Base-by-base conservation (phyloP, 2,113 vertebrate genomes). In the Anguilla rostrata region DNA sequence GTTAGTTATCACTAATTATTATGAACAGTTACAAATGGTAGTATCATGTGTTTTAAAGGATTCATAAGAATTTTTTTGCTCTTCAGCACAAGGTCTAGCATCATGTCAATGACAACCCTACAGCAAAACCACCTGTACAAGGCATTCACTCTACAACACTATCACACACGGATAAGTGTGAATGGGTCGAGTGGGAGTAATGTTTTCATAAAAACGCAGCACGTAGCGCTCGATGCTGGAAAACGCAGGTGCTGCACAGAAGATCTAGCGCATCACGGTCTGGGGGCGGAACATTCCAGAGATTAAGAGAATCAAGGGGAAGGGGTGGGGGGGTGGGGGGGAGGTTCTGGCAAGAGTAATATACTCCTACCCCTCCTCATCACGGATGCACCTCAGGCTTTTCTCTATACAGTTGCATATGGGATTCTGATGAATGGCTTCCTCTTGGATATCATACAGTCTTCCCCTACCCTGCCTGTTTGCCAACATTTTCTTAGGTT, bases 401-500 rank as follows among this genome's bases (percentile, higher is more conserved):
- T 7, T 14, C 8, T 12, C 39, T 46, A 0, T 66, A 26, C 3
- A n/a, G 18, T 53, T 71, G 60, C 14, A 11, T 43, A 46, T 71
- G 60, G 39, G 18, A 66, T 16, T 39, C 29, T 81, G 84, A 85
- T 80, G 84, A 78, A 85, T 40, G 46, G 84, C 78, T 39, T 80
- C 79, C 78, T 78, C 39, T 34, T 60, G 78, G 39, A 41, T 81
- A 81, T 66, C 66, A 43, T 8, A 81, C 26, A 9, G 40, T 66
- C 46, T 16, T 34, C 26, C 26, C n/a, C 71, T 26, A 12, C 20
- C 60, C n/a, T 40, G 15, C 39, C 20, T 66, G 60, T 40, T 78
- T 29, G 79, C 79, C 56, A 86, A 86, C 53, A 60, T 82, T 86
- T 86, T 46, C 14, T 81, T 81, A 85, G 39, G 79, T 57, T 81